Evolutionary conservation across 35 echinoderm and acorn worm species (phyloP).

Genomic region (Ophioderma brevispina): DNA sequence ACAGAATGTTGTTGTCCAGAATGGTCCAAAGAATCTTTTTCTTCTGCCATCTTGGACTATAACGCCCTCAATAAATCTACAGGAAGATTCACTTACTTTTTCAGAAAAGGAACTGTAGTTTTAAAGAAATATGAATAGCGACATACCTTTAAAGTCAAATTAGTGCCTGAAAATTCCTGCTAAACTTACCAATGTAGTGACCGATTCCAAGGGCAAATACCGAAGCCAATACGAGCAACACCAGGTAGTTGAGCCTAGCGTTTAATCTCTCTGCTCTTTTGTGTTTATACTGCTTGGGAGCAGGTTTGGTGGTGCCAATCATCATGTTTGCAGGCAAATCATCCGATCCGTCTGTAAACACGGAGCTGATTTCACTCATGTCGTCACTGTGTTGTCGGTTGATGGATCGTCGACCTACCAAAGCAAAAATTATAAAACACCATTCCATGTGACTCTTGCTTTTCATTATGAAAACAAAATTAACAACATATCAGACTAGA

Average conservation of each 20-base stretch:
- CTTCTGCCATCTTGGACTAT: too few relatives aligned
- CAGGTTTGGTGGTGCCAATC: constrained; percentile 56
- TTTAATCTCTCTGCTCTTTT: constrained; percentile 74
- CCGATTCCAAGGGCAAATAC: constrained; percentile 78
- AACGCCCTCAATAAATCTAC: too few relatives aligned
- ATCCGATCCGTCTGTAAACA: constrained; percentile 56
- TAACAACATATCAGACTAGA: too few relatives aligned
- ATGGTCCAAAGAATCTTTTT: too few relatives aligned
- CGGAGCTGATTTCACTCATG: constrained; percentile 30
- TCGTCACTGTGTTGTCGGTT: constrained; percentile 49
- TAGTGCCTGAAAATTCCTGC: not conserved
- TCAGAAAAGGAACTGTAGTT: not conserved
- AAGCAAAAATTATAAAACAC: too few relatives aligned
- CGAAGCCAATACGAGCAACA: constrained; percentile 61
- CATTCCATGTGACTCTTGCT: too few relatives aligned
- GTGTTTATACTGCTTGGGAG: constrained; percentile 73
- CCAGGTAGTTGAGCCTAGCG: constrained; percentile 59
- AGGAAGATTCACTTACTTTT: too few relatives aligned
- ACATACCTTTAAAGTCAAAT: not conserved
- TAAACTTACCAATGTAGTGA: constrained; percentile 85
- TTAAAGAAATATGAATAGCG: not conserved
- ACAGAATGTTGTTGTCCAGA: too few relatives aligned
- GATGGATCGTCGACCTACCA: not conserved
- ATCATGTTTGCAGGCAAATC: constrained; percentile 89
- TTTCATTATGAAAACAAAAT: too few relatives aligned